A percentile compares a stretch with the other conserved stretches of the same genome.
Evolutionary conservation across 1,140 invertebrate genomes (phyloP).

Genomic region (Drosophila saltans): DNA sequence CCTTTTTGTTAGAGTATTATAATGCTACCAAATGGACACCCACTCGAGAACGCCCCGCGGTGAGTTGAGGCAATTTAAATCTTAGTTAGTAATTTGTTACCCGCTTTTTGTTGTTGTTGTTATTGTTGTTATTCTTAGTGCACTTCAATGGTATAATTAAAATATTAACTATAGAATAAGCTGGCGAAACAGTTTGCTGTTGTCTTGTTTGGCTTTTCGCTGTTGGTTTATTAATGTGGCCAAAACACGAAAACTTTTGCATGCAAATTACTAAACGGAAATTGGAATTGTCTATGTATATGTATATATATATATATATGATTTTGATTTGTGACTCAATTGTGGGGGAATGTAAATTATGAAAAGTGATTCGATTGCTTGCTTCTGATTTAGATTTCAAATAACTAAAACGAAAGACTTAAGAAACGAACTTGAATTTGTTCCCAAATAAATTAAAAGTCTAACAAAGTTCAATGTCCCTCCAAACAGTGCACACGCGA

Average conservation of each 20-base stretch:
- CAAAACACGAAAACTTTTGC: conserved; percentile 43
- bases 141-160: conserved; percentile 63
- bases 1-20: background rate
- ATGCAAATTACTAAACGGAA: conserved; percentile 45
- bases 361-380: background rate
- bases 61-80: conserved; percentile 52
- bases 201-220: conserved; percentile 8
- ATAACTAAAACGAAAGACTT: conserved; percentile 36
- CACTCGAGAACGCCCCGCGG: conserved; percentile 39
- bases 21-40: conserved; percentile 7
- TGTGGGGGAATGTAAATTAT: background rate
- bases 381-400: background rate
- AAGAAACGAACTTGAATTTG: conserved; percentile 46
- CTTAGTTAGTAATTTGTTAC: conserved; percentile 16
- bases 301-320: background rate
- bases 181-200: conserved; percentile 27
- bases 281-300: conserved; percentile 33
- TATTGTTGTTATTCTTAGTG: conserved; percentile 3
- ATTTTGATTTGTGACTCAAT: conserved; percentile 19
- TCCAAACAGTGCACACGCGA: conserved; percentile 28
- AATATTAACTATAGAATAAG: conserved; percentile 63
- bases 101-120: conserved; percentile 23
- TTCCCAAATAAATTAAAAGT: conserved; percentile 41
- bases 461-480: conserved; percentile 63
- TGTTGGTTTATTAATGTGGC: conserved; percentile 43